Percentiles rank a stretch among this genome's conserved stretches.
Conservation (phyloP, 2,113 vertebrate genomes). For the Leucopsar rothschildi region DNA sequence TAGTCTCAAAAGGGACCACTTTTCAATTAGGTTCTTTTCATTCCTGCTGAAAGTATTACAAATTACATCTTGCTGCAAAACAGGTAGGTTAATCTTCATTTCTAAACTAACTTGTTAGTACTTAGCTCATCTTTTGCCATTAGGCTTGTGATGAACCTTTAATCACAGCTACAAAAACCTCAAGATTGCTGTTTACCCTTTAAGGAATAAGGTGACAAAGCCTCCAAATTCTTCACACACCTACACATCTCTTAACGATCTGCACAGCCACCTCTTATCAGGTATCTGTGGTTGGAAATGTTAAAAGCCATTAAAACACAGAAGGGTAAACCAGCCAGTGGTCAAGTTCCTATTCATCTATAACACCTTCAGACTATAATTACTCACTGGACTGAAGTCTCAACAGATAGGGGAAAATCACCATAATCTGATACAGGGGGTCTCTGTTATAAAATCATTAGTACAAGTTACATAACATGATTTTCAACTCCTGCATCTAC, state of each 20-base stretch:
- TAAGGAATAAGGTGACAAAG: neutral
- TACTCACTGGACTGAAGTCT: neutral
- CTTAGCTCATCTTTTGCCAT: neutral
- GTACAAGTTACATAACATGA: neutral
- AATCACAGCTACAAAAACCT: neutral
- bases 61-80: neutral
- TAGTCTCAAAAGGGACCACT: neutral
- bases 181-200: neutral
- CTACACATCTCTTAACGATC: neutral
- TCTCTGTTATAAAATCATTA: neutral
- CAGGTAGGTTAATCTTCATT: neutral
- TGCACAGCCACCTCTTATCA: neutral
- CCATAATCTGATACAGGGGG: neutral
- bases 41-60: neutral
- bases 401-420: neutral
- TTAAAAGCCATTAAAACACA: neutral
- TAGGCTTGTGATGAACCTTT: neutral
- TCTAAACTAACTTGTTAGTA: neutral
- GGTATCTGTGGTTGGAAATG: neutral
- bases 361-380: neutral
- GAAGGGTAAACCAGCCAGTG: neutral
- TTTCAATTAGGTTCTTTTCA: neutral
- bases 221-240: neutral
- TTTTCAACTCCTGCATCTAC: neutral
- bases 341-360: neutral